These are phyloP conservation scores for Nansenia antarctica DNA, from an alignment of 2,113 vertebrate genomes.

Conservation along the genomic window DNA sequence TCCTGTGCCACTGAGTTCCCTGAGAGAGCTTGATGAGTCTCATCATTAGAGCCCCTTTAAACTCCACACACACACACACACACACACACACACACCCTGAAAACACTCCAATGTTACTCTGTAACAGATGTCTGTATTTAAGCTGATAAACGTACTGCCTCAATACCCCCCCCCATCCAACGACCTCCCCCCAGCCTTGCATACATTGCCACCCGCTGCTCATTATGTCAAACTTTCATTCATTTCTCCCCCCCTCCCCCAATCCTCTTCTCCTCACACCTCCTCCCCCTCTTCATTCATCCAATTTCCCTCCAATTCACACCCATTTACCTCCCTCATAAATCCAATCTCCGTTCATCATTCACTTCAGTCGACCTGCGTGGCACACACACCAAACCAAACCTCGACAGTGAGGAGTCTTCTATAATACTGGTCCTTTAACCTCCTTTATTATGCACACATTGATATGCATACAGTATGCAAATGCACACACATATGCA, in stretches of 20 bases:
- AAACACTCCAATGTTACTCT: constrained; percentile 52
- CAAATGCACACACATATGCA: constrained; percentile 50
- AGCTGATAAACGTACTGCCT: constrained; percentile 74
- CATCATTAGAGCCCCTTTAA: constrained; percentile 20
- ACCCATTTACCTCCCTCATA: constrained; percentile 52
- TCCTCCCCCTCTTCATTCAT: constrained; percentile 45
- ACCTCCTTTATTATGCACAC: neutral
- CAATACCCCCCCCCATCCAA: constrained; percentile 50
- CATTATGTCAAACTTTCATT: constrained; percentile 80
- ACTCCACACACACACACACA: neutral
- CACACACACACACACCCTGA: constrained; percentile 2
- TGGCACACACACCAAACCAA: constrained; percentile 46
- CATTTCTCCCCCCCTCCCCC: constrained; percentile 47
- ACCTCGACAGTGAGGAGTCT: constrained; percentile 2
- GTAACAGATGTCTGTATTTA: constrained; percentile 80
- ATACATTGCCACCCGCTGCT: constrained; percentile 56
- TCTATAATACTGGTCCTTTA: constrained; percentile 21
- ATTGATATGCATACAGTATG: constrained; percentile 55
- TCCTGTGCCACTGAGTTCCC: constrained; percentile 30
- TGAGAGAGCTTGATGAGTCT: constrained; percentile 48
- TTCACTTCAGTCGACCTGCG: constrained; percentile 49
- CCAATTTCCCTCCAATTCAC: constrained; percentile 71
- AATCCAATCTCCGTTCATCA: constrained; percentile 64
- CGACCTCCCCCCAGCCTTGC: constrained; percentile 29
- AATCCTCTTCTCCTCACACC: constrained; percentile 6